A percentile compares a stretch with the other conserved stretches of the same genome.
phyloP scores from a whole-genome alignment of 2,113 vertebrate species.

The Vulpes ferrilata region DNA sequence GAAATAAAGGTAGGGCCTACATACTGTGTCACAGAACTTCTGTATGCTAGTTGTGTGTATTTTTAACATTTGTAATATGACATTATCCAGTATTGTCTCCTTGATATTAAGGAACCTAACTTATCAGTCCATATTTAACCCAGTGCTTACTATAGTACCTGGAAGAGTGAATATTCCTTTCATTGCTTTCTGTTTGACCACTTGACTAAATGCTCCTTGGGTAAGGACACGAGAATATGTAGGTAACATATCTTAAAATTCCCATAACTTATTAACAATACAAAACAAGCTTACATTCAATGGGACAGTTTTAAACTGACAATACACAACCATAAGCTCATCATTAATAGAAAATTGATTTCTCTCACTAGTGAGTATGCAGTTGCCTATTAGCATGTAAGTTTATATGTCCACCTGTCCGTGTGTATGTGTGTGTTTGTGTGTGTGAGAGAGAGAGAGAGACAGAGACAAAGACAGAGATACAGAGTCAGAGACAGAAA shows the following conservation, averaged over 20 bases:
- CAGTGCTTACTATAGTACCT: not conserved
- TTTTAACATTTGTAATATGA: not conserved
- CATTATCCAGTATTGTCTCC: not conserved
- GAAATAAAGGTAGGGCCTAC: not conserved
- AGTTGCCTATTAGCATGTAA: not conserved
- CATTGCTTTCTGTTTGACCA: not conserved
- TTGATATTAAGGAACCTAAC: not conserved
- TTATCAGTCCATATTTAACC: not conserved
- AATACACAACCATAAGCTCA: not conserved
- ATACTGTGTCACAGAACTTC: not conserved
- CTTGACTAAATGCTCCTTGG: not conserved
- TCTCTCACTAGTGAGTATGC: not conserved
- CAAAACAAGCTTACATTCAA: not conserved
- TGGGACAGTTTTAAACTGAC: not conserved
- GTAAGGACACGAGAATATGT: not conserved
- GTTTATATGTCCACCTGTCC: no score
- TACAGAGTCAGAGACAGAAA: not conserved
- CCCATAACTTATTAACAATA: not conserved
- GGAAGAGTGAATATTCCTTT: not conserved
- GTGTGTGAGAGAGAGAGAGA: not conserved
- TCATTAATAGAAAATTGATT: not conserved
- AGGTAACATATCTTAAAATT: not conserved
- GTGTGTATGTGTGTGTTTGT: not conserved
- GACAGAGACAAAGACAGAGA: not conserved
- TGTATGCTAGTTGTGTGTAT: not conserved